Evolutionary conservation across 2,113 vertebrate species (phyloP), one percentile per base, ranked within the genome.

Genomic region (Percopsis transmontana): DNA sequence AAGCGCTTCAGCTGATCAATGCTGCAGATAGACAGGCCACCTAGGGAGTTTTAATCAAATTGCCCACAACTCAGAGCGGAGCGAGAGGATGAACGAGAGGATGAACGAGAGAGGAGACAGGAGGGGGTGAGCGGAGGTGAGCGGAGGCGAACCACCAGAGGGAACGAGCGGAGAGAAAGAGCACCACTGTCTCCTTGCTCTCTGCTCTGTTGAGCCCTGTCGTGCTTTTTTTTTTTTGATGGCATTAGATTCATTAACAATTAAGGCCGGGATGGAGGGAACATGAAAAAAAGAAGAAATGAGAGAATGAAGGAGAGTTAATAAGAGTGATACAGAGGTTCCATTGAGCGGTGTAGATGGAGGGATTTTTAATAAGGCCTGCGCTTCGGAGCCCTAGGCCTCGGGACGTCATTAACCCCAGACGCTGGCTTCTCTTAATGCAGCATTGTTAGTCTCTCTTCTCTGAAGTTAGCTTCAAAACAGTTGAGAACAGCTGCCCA

Each of bases 161-260:
- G 74, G 76, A 69, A 56, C 45, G 6, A 39, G 71, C 27, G 16
- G 42, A 68, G 68, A 86, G 84, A 91, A 88, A 83, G 89, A 83
- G 70, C 50, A 9, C 76, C 79, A 82, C 91, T 90, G 89, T 91
- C 80, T 90, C 62, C 56, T 66, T 70, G 59, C 82, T 87, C 83
- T 89, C 85, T 89, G 91, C 90, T 92, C 92, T 78, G 85, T 77
- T 92, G 91, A 91, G 87, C 87, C 85, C 87, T 88, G 86, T 89
- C 89, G 89, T 89, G 75, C 50, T 48, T 45, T 16, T 78, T 84
- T 85, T 87, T 54, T 61, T 91, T 89, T 92, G 91, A 92, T 89
- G 90, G 87, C 85, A 91, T 91, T 91, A 89, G 76, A 92, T 91
- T 91, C 90, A 92, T 91, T 91, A 92, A 91, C 91, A 92, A 91